Evolutionary conservation across 2,888 invertebrate genomes (phyloP), one percentile per base, ranked within the genome.

Genomic region (Brachyptera putata): DNA sequence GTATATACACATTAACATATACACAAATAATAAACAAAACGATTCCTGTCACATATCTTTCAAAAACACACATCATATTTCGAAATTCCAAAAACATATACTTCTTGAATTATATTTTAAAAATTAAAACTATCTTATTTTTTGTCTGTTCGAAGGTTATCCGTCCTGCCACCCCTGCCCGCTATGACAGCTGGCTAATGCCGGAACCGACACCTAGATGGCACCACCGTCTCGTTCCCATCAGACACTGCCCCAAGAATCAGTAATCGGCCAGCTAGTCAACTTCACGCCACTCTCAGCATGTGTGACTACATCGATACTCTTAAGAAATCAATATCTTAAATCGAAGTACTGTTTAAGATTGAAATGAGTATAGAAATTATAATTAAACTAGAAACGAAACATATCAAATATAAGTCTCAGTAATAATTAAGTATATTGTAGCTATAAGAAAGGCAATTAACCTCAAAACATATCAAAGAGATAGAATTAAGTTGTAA

Each of bases 131-230:
- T 61, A 60, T 60, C 55, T 58, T n/a, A n/a, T n/a, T 64, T 60
- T 64, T 60, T 64, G 60, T 63, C 50, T 65, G 59, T 63, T 64
- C 60, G 61, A 66, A 64, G 64, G 64, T 66, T 59, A 60, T 56
- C 63, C 59, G 61, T 48, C 60, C 61, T 56, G 57, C 61, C 56
- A 59, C 62, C 55, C n/a, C n/a, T n/a, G n/a, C n/a, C n/a, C n/a
- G n/a, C n/a, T n/a, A n/a, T n/a, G n/a, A n/a, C n/a, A n/a, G 59
- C 58, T 57, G 59, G 49, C 50, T 58, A 62, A 61, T 59, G 63
- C 34, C 36, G 57, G 63, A 30, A 41, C 37, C 48, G 46, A 59
- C 50, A 41, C 41, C 46, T 46, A 39, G 58, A 49, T 59, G 57
- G 59, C 61, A 48, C 34, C 62, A 53, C 53, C 43, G 56, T 62